These are phyloP conservation scores for Oscheius onirici DNA, from an alignment of 2,888 invertebrate genomes.

Conservation along the genomic window DNA sequence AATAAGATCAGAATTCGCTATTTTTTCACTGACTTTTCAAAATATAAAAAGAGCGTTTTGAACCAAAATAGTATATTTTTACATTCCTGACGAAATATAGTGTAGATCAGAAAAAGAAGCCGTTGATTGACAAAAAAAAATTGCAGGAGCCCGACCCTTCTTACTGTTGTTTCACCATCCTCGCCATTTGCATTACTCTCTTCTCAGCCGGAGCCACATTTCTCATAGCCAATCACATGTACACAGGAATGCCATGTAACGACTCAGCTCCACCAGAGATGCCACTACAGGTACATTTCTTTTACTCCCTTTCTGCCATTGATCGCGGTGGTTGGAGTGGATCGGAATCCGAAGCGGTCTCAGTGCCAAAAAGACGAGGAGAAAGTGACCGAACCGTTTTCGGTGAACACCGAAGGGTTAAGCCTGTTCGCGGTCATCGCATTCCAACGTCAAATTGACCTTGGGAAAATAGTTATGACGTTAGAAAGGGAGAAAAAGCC, in stretches of 20 bases:
- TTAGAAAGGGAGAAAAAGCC: background rate
- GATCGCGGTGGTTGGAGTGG: slow-evolving; percentile 1
- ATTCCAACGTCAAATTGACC: background rate
- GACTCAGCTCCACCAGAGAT: slow-evolving; percentile 9
- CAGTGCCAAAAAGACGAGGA: slow-evolving; percentile 6
- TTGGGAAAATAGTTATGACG: no score
- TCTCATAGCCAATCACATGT: slow-evolving; percentile 46
- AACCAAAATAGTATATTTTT: no score
- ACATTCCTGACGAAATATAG: no score
- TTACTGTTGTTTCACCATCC: slow-evolving; percentile 39
- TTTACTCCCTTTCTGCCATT: slow-evolving; percentile 8
- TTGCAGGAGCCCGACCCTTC: slow-evolving; percentile 34
- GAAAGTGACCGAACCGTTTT: slow-evolving; percentile 17
- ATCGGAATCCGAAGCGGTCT: slow-evolving; percentile 13
- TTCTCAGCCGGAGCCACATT: slow-evolving; percentile 42
- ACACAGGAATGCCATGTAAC: slow-evolving; percentile 39
- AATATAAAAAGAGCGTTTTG: no score
- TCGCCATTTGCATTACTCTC: slow-evolving; percentile 40
- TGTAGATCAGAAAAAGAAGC: no score
- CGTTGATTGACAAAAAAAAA: no score
- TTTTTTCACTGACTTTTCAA: background rate
- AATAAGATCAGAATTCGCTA: background rate
- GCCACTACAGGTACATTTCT: slow-evolving; percentile 7
- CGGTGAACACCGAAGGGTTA: background rate
- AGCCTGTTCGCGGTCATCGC: slow-evolving; percentile 26